Evolutionary conservation across 2,113 vertebrate genomes (phyloP).

Genomic region (Odobenus rosmarus): DNA sequence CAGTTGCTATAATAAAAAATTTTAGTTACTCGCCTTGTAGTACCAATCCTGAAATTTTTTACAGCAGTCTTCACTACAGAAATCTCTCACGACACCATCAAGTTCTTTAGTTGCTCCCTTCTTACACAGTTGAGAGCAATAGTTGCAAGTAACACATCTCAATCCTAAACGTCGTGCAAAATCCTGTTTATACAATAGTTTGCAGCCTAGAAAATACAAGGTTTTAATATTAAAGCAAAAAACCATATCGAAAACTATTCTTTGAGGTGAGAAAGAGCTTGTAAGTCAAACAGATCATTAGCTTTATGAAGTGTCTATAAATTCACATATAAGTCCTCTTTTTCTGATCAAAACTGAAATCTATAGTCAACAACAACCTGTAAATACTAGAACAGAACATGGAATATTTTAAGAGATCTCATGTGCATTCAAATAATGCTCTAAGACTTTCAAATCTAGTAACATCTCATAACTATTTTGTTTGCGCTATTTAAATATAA

Average conservation of each 20-base stretch:
- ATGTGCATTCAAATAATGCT: neutral
- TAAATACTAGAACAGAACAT: neutral
- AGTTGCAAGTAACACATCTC: conserved; percentile 98
- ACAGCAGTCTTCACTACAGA: conserved; percentile 95
- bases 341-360: conserved; percentile 31
- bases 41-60: conserved; percentile 99
- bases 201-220: conserved; percentile 92
- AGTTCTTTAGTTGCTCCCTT: conserved; percentile 93
- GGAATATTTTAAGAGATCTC: neutral
- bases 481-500: conserved; percentile 20
- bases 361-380: neutral
- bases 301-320: neutral
- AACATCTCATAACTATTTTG: neutral
- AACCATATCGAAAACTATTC: neutral
- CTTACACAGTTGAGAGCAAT: conserved; percentile 98
- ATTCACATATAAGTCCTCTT: neutral
- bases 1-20: conserved; percentile 75
- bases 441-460: neutral
- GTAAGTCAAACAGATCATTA: neutral
- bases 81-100: conserved; percentile 95
- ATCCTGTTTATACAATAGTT: conserved; percentile 98
- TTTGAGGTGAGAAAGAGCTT: neutral
- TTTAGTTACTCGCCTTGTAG: conserved; percentile 92
- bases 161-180: conserved; percentile 96
- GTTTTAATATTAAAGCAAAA: conserved; percentile 72